phyloP scores from a whole-genome alignment of 2,113 vertebrate genomes.

The Prunella fulvescens region DNA sequence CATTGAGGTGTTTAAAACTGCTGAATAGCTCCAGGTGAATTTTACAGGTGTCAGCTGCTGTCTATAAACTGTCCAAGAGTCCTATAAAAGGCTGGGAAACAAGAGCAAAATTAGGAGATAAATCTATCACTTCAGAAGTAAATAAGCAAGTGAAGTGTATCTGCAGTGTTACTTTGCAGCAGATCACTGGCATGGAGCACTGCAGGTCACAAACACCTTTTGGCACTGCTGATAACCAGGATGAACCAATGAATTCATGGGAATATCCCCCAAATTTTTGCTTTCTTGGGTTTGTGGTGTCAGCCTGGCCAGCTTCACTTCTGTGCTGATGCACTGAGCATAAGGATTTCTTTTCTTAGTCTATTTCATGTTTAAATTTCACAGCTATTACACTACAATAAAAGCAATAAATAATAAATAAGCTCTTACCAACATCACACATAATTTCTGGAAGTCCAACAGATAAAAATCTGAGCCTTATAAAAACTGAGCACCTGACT shows the following conservation, averaged over 20 bases:
- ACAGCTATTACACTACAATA: background rate
- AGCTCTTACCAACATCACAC: background rate
- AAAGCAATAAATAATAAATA: background rate
- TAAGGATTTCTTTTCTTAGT: background rate
- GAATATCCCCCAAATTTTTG: background rate
- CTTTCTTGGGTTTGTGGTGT: background rate
- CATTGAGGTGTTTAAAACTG: background rate
- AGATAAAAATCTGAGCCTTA: background rate
- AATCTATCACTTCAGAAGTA: background rate
- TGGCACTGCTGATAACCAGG: background rate
- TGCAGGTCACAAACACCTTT: background rate
- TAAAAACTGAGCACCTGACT: background rate
- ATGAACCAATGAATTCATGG: background rate
- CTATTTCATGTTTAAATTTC: background rate
- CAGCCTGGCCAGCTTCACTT: background rate
- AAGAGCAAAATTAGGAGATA: conserved; percentile 11
- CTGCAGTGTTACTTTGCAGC: background rate
- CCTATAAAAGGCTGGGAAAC: conserved; percentile 7
- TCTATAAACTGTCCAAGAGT: conserved; percentile 9
- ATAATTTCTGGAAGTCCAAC: background rate
- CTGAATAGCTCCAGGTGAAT: conserved; percentile 18
- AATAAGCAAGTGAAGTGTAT: background rate
- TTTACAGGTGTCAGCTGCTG: conserved; percentile 38
- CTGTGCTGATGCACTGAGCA: fast-evolving
- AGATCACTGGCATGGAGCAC: background rate